Evolutionary conservation across 1,140 invertebrate genomes (phyloP), one percentile per base, ranked within the genome.

Genomic region (Galendromus occidentalis): DNA sequence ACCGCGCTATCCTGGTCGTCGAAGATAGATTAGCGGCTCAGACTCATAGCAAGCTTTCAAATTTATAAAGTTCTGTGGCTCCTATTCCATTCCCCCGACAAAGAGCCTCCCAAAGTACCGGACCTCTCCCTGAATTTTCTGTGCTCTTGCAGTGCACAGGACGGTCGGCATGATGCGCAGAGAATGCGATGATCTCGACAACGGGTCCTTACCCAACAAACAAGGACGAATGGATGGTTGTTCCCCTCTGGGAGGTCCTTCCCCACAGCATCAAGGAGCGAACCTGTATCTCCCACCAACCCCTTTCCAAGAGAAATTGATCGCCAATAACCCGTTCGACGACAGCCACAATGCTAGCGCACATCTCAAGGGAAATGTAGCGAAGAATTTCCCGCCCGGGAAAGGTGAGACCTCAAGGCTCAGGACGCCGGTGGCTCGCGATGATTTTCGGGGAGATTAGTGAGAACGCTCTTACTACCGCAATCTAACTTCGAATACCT

Each of bases 181-280:
- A 25, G 51, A 59, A 59, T 59, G 51, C 33, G 51, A 59, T 25
- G 51, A 59, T 59, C 25, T 25, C 17, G 33, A 59, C 51, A 59
- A 14, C 22, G 51, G 51, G 1, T 25, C 25, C 51, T 14, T 14
- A 6, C 51, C 33, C 14, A 59, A 59, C 14, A 59, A n/a, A 25
- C 51, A 59, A 59, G 14, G 14, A 17, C 51, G 51, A 17, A 59
- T 59, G 51, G 51, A 59, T 33, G 51, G 51, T 4, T 59, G 51
- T 22, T 59, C 51, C 17, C 51, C 51, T 5, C 51, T 29, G n/a
- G 25, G 33, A 22, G 25, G 51, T 9, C 33, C 33, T 39, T 25
- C 22, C 20, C 51, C 51, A 22, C 25, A 25, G 20, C 51, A 59
- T 25, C 12, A 25, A 22, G 51, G 22, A 22, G 33, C 14, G 9